phyloP scores from a whole-genome alignment of 2,888 invertebrate species.

The Onchidella celtica region DNA sequence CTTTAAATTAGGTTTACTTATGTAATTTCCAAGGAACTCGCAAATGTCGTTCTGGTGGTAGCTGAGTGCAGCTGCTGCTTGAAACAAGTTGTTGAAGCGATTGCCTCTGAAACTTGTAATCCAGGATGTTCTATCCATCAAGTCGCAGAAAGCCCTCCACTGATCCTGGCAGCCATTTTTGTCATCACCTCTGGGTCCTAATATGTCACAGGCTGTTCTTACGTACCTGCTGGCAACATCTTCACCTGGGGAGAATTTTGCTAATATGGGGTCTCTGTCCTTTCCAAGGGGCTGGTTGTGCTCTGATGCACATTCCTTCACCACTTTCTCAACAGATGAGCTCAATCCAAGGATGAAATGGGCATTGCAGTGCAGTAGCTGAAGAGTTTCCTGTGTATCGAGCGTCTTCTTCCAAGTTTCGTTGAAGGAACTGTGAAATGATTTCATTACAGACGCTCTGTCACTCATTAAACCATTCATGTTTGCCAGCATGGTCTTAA shows the following conservation, averaged over 20 bases:
- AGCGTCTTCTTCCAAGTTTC: background rate
- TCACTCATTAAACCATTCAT: background rate
- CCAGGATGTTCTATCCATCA: background rate
- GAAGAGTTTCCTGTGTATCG: background rate
- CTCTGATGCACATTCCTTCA: background rate
- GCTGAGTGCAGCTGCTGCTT: constrained; percentile 16
- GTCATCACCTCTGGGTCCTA: constrained; percentile 1
- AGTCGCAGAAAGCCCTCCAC: background rate
- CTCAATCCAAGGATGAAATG: background rate
- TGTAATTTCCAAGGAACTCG: background rate
- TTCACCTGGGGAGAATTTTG: background rate
- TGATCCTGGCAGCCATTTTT: constrained; percentile 1
- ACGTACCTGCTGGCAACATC: no score
- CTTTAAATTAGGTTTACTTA: background rate
- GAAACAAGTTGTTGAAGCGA: constrained; percentile 7
- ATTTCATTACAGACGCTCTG: background rate
- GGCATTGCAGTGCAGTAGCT: background rate
- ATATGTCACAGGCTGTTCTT: constrained; percentile 7
- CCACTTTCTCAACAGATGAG: background rate
- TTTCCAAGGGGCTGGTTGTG: background rate
- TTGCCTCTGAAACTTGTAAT: constrained; percentile 4
- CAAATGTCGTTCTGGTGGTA: background rate
- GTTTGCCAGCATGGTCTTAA: background rate
- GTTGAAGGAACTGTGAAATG: background rate
- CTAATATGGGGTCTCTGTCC: background rate